Percentiles rank a stretch among this genome's conserved stretches.
These are phyloP conservation scores for Ophion ellenae DNA, from an alignment of 2,888 invertebrate species.

Conservation along the genomic window DNA sequence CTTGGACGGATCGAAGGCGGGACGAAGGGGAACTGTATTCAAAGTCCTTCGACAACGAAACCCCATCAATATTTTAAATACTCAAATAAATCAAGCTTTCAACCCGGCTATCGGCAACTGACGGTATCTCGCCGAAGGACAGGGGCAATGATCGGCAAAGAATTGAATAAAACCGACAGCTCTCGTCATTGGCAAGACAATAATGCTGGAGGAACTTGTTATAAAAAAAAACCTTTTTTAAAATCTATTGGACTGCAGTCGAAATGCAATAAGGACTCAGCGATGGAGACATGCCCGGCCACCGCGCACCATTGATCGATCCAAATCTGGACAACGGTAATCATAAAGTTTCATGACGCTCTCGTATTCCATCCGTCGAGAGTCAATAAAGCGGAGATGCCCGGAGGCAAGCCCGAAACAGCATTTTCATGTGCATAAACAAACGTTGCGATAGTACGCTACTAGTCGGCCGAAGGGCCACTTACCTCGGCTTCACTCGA, in stretches of 20 bases:
- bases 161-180: constrained; percentile 6
- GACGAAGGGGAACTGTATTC: too few relatives aligned
- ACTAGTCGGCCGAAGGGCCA: constrained; percentile 11
- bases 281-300: constrained; percentile 59
- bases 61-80: too few relatives aligned
- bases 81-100: too few relatives aligned
- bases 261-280: constrained; percentile 44
- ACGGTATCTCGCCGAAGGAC: neutral
- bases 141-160: neutral
- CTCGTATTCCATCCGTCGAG: constrained; percentile 58
- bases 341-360: constrained; percentile 12
- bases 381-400: constrained; percentile 37
- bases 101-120: neutral
- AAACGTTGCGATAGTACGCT: constrained; percentile 32
- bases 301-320: constrained; percentile 71
- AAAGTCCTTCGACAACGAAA: too few relatives aligned
- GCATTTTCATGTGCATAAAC: constrained; percentile 46
- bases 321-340: constrained; percentile 69
- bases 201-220: constrained; percentile 41
- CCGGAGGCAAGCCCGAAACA: constrained; percentile 21
- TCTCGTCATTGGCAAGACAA: constrained; percentile 9
- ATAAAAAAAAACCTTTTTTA: constrained; percentile 1
- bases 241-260: constrained; percentile 17
- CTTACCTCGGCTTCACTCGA: constrained; percentile 28
- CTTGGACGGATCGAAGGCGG: too few relatives aligned